These are phyloP conservation scores for Neopipo cinnamomea DNA, from an alignment of 2,113 vertebrate genomes.

Conservation along the genomic window DNA sequence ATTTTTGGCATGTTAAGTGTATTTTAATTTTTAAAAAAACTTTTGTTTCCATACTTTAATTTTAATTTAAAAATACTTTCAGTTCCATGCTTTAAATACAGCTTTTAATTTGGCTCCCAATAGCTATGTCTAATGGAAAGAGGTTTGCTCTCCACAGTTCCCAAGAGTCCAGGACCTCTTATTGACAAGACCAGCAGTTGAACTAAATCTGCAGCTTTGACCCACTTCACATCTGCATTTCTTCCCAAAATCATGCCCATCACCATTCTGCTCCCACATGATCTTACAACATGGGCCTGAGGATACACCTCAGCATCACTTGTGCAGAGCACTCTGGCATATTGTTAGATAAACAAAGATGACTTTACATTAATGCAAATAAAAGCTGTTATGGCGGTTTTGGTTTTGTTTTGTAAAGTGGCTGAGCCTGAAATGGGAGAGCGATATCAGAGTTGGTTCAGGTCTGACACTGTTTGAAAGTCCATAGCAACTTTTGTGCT, in stretches of 20 bases:
- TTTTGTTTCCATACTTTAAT: background rate
- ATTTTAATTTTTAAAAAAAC: background rate
- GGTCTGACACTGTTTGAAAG: background rate
- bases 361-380: background rate
- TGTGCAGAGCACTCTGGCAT: background rate
- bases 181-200: background rate
- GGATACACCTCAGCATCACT: background rate
- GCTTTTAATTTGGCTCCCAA: background rate
- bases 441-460: background rate
- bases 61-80: background rate
- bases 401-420: background rate
- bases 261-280: background rate
- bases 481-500: background rate
- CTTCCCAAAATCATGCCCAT: background rate
- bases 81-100: background rate
- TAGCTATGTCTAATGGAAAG: background rate
- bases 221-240: background rate
- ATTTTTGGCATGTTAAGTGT: background rate
- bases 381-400: background rate
- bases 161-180: background rate
- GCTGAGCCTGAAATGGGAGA: background rate
- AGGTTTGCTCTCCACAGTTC: background rate
- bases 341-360: background rate
- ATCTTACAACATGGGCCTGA: background rate
- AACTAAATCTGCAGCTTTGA: background rate